A percentile compares a stretch with the other conserved stretches of the same genome.
Evolutionary conservation across 1,140 invertebrate genomes (phyloP).

Genomic region (Sinonovacula constricta): DNA sequence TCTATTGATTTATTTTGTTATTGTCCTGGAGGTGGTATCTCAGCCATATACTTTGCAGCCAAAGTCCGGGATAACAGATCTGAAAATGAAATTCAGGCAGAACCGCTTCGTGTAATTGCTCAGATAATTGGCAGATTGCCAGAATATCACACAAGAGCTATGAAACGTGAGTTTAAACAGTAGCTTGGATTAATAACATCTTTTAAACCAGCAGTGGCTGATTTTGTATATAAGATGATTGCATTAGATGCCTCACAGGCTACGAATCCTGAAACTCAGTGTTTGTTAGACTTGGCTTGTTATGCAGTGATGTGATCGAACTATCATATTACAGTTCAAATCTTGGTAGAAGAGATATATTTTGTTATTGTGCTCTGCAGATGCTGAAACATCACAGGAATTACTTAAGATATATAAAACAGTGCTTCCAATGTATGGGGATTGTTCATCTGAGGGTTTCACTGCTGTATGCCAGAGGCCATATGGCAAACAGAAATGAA

Average conservation of each 20-base stretch:
- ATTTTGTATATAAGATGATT: slow-evolving; percentile 49
- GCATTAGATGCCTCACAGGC: slow-evolving; percentile 44
- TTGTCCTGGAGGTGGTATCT: slow-evolving; percentile 9
- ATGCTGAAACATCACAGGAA: not conserved
- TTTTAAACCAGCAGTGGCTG: slow-evolving; percentile 23
- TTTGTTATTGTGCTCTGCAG: slow-evolving; percentile 7
- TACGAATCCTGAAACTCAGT: slow-evolving; percentile 34
- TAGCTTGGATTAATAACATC: slow-evolving; percentile 17
- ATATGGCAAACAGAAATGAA: not conserved
- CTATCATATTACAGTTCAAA: slow-evolving; percentile 15
- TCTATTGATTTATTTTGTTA: slow-evolving; percentile 18
- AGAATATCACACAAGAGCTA: slow-evolving; percentile 47
- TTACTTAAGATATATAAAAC: slow-evolving; percentile 7
- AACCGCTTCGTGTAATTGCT: not conserved
- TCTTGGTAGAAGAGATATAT: not conserved
- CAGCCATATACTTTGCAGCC: not conserved
- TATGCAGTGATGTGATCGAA: slow-evolving; percentile 6
- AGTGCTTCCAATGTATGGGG: not conserved
- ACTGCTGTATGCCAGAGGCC: slow-evolving; percentile 8
- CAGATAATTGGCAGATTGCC: not conserved
- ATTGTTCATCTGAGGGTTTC: not conserved
- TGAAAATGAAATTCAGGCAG: not conserved
- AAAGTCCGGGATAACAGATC: slow-evolving; percentile 4
- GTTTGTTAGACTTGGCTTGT: not conserved
- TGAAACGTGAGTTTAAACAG: slow-evolving; percentile 17